Conservation (phyloP, 2,888 invertebrate genomes). For the Leptodirus hochenwartii region DNA sequence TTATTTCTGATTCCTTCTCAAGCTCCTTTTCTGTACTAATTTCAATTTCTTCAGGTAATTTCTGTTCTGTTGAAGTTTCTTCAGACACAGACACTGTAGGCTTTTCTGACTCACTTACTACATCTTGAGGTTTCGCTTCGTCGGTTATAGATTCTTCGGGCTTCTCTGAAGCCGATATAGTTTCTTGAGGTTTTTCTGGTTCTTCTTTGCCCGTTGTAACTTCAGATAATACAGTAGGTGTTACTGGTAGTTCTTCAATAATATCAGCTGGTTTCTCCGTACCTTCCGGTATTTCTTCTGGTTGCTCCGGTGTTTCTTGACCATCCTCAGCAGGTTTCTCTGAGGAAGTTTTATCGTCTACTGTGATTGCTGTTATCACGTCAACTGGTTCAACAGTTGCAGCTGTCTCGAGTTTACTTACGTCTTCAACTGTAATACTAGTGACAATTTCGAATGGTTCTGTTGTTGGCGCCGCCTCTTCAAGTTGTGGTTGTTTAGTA, state of each 20-base stretch:
- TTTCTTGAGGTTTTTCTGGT: slow-evolving; percentile 1
- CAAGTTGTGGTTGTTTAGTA: slow-evolving; percentile 7
- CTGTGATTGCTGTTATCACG: slow-evolving; percentile 8
- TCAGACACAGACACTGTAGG: not conserved
- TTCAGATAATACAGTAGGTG: not conserved
- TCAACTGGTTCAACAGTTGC: slow-evolving; percentile 10
- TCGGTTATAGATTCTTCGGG: slow-evolving; percentile 4
- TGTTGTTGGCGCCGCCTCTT: slow-evolving; percentile 4
- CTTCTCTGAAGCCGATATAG: not conserved
- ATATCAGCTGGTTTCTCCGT: slow-evolving; percentile 9
- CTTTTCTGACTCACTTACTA: slow-evolving; percentile 1
- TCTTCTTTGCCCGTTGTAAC: not conserved
- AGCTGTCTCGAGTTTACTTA: slow-evolving; percentile 7
- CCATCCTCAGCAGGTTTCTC: slow-evolving; percentile 7
- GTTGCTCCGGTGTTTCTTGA: slow-evolving; percentile 6
- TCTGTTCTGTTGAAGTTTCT: slow-evolving; percentile 3
- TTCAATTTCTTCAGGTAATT: slow-evolving; percentile 6
- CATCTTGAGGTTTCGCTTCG: slow-evolving; percentile 4
- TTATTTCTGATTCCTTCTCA: not conserved
- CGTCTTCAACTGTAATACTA: slow-evolving; percentile 10
- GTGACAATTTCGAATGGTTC: slow-evolving; percentile 10
- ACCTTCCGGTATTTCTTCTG: slow-evolving; percentile 7
- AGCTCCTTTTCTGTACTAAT: too few relatives aligned
- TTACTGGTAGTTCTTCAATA: slow-evolving; percentile 3
- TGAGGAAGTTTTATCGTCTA: too few relatives aligned